Evolutionary conservation across 1,140 invertebrate genomes (phyloP), one percentile per base, ranked within the genome.

Genomic region (Drosophila littoralis): DNA sequence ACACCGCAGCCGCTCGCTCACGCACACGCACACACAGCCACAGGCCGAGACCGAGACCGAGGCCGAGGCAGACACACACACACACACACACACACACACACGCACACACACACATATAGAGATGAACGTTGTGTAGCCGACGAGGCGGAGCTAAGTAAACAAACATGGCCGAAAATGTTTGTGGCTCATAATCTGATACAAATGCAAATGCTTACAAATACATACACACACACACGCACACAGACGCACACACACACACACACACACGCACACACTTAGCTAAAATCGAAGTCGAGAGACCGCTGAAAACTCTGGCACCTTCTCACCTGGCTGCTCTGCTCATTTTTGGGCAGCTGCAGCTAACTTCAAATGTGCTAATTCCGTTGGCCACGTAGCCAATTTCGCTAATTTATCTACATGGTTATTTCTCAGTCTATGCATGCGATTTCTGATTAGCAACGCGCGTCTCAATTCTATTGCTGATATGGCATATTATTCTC

Each of bases 161-260:
- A 91, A 91, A 91, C 85, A 91, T 91, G 90, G 90, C 90, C 90
- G 90, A 91, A 91, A 91, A 91, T 91, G 81, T 91, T 91, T 91
- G 85, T 71, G 86, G 80, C 79, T 86, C 88, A 90, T 88, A 90
- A 88, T 86, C 88, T 81, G 88, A 90, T 90, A 90, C 86, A 88
- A 83, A 84, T 79, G 86, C 86, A 82, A 82, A 89, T 81, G 76
- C 83, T 50, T 64, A 75, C 67, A 48, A 48, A 68, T 51, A 76
- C 50, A 65, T 50, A 65, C 55, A 48, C 51, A 51, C 57, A 15
- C 73, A 50, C 63, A 69, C 40, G 61, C 51, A 43, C 33, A 69
- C 40, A 59, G 15, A 32, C 32, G 33, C 33, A 51, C 40, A 59
- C 22, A 32, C 32, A 40, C 33, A 51, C n/a, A 15, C 58, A 64